A percentile compares a stretch with the other conserved stretches of the same genome.
phyloP scores from a whole-genome alignment of 1,140 invertebrate genomes.

The fruit fly (Drosophila melanogaster) region DNA sequence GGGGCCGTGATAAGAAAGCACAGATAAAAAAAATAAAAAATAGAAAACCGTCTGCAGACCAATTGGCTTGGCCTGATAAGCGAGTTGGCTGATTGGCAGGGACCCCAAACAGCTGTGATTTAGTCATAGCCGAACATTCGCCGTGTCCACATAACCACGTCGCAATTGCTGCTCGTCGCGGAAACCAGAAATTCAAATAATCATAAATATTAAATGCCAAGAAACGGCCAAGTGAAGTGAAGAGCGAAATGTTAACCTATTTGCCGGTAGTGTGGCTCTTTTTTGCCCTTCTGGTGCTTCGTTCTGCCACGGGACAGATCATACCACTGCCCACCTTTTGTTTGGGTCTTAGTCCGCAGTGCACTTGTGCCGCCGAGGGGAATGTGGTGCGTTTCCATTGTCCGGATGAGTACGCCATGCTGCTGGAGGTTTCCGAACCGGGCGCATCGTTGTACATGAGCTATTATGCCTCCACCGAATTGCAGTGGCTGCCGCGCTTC shows the following conservation, averaged over 20 bases:
- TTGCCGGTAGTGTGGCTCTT: conserved; percentile 35
- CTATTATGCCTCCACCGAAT: conserved; percentile 39
- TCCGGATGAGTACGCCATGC: conserved; percentile 62
- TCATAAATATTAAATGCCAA: conserved; percentile 35
- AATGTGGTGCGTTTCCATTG: conserved; percentile 64
- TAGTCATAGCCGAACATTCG: conserved; percentile 57
- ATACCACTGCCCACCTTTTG: conserved; percentile 64
- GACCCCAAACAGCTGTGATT: conserved; percentile 38
- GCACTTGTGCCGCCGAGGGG: conserved; percentile 60
- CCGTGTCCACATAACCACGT: conserved; percentile 19
- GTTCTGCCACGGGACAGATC: conserved; percentile 36
- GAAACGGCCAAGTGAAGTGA: conserved; percentile 27
- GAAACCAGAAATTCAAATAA: not conserved
- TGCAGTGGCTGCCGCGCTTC: conserved; percentile 55
- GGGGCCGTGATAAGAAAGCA: conserved; percentile 25
- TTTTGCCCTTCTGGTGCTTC: conserved; percentile 4
- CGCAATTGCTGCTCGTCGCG: not conserved
- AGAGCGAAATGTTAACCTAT: conserved; percentile 40
- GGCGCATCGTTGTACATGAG: conserved; percentile 58
- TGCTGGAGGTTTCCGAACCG: conserved; percentile 56
- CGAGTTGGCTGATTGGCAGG: conserved; percentile 5
- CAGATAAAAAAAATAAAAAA: conserved; percentile 6
- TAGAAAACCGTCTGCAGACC: conserved; percentile 8
- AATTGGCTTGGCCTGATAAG: conserved; percentile 20
- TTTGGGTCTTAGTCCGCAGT: conserved; percentile 22